These are phyloP conservation scores for Coluber constrictor DNA, from an alignment of 2,797 vertebrate genomes.

Conservation along the genomic window DNA sequence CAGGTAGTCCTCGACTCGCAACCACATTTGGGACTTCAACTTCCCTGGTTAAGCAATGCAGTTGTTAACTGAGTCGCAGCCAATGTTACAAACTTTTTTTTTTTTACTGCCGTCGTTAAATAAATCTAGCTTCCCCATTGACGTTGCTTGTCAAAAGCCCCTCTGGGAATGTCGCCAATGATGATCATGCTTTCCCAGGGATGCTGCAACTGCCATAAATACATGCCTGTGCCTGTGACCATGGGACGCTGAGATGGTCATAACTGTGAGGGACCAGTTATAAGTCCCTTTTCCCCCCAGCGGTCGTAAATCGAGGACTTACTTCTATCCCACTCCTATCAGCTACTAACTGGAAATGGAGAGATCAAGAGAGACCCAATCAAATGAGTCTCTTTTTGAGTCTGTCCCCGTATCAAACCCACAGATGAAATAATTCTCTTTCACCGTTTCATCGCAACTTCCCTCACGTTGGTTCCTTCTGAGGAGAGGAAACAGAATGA, in stretches of 20 bases:
- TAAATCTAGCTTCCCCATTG: not conserved
- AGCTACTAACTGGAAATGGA: not conserved
- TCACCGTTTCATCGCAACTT: not conserved
- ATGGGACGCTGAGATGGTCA: not conserved
- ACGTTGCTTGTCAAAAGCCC: too few relatives aligned
- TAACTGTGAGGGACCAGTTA: not conserved
- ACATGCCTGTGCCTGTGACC: not conserved
- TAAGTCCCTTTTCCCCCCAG: not conserved
- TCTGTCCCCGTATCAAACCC: too few relatives aligned
- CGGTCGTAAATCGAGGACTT: not conserved
- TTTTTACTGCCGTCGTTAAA: not conserved
- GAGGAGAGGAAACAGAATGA: not conserved
- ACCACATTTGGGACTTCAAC: not conserved
- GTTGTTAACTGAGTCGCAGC: not conserved
- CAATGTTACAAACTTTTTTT: not conserved
- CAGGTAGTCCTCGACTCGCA: not conserved
- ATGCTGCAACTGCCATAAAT: too few relatives aligned
- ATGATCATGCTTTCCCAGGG: too few relatives aligned
- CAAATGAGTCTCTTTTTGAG: too few relatives aligned
- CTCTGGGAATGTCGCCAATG: too few relatives aligned
- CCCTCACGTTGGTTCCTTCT: not conserved
- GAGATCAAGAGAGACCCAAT: too few relatives aligned
- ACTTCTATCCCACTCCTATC: not conserved
- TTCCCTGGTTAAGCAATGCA: not conserved
- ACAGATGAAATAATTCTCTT: not conserved